Evolutionary conservation across 2,797 vertebrate genomes (phyloP), one percentile per base, ranked within the genome.

Genomic region (Serranus cabrilla): DNA sequence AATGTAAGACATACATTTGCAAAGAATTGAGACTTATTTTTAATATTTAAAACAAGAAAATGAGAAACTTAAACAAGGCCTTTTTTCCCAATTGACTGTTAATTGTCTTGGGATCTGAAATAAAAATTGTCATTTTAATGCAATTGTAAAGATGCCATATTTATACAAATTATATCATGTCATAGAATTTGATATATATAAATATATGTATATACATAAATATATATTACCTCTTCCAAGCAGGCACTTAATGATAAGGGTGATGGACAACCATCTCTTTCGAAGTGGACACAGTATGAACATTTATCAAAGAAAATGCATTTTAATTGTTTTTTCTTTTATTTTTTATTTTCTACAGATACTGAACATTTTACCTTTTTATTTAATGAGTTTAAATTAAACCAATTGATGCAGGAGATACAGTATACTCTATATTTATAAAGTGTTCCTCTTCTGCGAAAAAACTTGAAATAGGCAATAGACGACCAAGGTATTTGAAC

Each of bases 11-110:
- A 92, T 95, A 96, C 96, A 95, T 97, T 95, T 97, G 95, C 94
- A 97, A 96, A 97, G 95, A 97, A 96, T 95, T 94, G 89, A 97
- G 95, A 96, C 96, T 97, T 94, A 94, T 98, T 99, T 99, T 97
- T 97, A 96, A 96, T 97, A 97, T 97, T 97, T 96, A 96, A 97
- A 97, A 95, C 87, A 89, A 94, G 92, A 95, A 96, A 96, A 95
- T 92, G 93, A 96, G 93, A 95, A 95, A 93, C 91, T 75, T 75
- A 95, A 95, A 95, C 66, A 96, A 95, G 95, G 94, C 94, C 94
- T 96, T 96, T 96, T 96, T 95, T 94, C 87, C 92, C 90, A 91
- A 82, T 85, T 83, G 82, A 91, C 88, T 93, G 94, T 94, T 94
- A 95, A 93, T 87, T 73, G 89, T 93, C 90, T 91, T 91, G 91